phyloP scores from a whole-genome alignment of 2,113 vertebrate genomes.

The Rhinopomastus cyanomelas region DNA sequence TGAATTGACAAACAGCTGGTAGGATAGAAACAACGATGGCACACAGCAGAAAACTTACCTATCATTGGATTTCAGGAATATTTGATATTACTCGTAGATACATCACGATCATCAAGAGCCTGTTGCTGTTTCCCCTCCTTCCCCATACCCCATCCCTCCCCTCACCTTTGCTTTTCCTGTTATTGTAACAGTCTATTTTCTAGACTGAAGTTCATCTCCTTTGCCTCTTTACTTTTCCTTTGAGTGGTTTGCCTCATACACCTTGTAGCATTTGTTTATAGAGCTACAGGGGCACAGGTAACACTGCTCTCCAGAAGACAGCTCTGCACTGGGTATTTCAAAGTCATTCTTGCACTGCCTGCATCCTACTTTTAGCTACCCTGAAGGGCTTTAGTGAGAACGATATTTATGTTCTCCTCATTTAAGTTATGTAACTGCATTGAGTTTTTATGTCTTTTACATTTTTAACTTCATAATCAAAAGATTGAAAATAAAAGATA shows the following conservation, averaged over 20 bases:
- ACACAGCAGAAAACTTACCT: background rate
- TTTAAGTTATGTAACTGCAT: background rate
- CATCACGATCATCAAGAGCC: background rate
- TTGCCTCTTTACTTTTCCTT: background rate
- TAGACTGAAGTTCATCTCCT: background rate
- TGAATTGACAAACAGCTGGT: background rate
- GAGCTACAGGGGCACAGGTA: background rate
- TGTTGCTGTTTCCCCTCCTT: background rate
- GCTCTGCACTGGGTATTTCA: background rate
- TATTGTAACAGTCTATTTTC: background rate
- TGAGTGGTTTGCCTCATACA: background rate
- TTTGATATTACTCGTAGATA: background rate
- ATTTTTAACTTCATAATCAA: background rate
- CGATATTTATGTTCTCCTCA: no score
- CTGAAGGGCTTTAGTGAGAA: background rate
- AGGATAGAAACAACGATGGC: background rate
- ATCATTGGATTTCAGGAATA: background rate
- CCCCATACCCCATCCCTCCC: background rate
- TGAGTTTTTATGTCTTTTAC: background rate
- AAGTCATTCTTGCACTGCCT: background rate
- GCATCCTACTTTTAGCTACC: background rate
- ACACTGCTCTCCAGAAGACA: background rate
- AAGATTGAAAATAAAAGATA: background rate
- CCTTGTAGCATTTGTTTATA: background rate
- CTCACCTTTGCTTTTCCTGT: background rate